phyloP scores from a whole-genome alignment of 2,113 vertebrate genomes.

The Riparia riparia region DNA sequence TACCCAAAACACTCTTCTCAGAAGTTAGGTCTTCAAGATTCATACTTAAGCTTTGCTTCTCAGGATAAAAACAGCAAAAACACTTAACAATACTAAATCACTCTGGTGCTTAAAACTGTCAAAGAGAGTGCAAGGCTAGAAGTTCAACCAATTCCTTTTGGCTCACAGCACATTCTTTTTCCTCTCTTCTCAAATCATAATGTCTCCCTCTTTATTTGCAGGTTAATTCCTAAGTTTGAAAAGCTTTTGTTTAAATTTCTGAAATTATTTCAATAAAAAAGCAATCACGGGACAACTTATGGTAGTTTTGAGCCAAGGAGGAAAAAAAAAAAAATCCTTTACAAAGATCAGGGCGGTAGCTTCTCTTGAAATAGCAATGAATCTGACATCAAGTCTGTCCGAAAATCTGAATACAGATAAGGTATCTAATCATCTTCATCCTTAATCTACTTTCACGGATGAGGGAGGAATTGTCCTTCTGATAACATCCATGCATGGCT shows the following conservation, averaged over 20 bases:
- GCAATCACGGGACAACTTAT: not conserved
- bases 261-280: not conserved
- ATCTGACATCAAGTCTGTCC: not conserved
- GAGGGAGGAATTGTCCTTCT: not conserved
- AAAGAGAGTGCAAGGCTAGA: not conserved
- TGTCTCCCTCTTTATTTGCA: not conserved
- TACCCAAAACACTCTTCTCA: not conserved
- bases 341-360: not conserved
- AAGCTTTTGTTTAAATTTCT: not conserved
- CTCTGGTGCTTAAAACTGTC: conserved; percentile 15
- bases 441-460: not conserved
- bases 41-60: conserved; percentile 35
- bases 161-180: not conserved
- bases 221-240: not conserved
- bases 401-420: not conserved
- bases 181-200: not conserved
- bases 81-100: conserved; percentile 29
- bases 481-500: not conserved
- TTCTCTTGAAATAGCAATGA: not conserved
- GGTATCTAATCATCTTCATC: not conserved
- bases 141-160: not conserved
- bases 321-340: not conserved
- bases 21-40: conserved; percentile 13
- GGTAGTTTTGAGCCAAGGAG: not conserved
- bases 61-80: conserved; percentile 20